A percentile compares a stretch with the other conserved stretches of the same genome.
These are phyloP conservation scores for Lerema accius DNA, from an alignment of 1,140 invertebrate genomes.

Conservation along the genomic window DNA sequence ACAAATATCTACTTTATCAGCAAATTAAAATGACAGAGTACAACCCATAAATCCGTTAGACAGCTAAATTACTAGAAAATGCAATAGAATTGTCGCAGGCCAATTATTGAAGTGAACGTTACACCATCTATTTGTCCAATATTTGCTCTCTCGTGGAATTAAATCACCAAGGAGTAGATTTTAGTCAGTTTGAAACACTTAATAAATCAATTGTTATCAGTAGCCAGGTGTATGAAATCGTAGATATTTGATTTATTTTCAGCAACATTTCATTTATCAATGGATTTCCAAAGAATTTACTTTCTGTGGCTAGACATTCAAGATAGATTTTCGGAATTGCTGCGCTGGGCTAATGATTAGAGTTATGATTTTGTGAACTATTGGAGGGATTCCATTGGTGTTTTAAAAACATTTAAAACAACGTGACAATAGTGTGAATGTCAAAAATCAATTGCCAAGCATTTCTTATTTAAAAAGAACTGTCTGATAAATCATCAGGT, in stretches of 20 bases:
- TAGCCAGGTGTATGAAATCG: slow-evolving; percentile 23
- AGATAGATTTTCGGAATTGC: no score
- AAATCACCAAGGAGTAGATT: slow-evolving; percentile 4
- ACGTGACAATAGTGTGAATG: no score
- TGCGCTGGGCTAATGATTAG: no score
- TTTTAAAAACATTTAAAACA: no score
- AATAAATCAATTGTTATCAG: slow-evolving; percentile 21
- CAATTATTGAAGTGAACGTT: slow-evolving; percentile 25
- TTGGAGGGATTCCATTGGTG: no score
- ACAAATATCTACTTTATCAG: slow-evolving; percentile 18
- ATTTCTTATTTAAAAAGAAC: no score
- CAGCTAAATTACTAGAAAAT: slow-evolving; percentile 23
- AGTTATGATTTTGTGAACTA: no score
- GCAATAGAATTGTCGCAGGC: slow-evolving; percentile 18
- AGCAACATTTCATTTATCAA: slow-evolving; percentile 8
- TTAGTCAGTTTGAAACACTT: slow-evolving; percentile 7
- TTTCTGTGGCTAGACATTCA: no score
- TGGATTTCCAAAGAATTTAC: slow-evolving; percentile 12
- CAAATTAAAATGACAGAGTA: slow-evolving; percentile 26
- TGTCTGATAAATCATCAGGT: no score
- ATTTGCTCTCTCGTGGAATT: slow-evolving; percentile 4
- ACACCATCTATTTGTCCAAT: slow-evolving; percentile 19
- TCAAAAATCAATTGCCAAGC: no score
- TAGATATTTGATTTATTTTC: slow-evolving; percentile 25
- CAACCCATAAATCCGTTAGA: slow-evolving; percentile 13